Evolutionary conservation across 2,113 vertebrate species (phyloP), one percentile per base, ranked within the genome.

Genomic region (Zosterops japonicus): DNA sequence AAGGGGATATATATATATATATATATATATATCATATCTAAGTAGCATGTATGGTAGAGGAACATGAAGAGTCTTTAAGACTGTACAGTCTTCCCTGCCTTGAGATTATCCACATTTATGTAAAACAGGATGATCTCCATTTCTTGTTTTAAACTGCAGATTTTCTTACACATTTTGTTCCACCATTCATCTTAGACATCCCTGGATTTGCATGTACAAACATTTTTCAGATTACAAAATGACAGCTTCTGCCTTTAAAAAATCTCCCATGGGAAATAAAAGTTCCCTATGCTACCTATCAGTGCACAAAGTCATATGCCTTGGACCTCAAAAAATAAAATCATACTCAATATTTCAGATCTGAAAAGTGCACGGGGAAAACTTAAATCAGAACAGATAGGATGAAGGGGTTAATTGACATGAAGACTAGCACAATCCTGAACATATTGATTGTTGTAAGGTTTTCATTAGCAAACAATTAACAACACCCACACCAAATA

Each of bases 391-490:
- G 35, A 89, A 65, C 8, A 77, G 39, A 50, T 6, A 70, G n/a
- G 72, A 83, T 65, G 42, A 93, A 87, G 65, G 64, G 21, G 86
- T 95, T 96, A 96, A 94, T 87, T 89, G 46, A 61, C 77, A 75
- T 2, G 10, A 93, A 83, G 68, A 84, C 53, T 67, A 85, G 41
- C 69, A 70, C 79, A 96, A 95, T 95, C 93, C 88, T 92, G 95
- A 93, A 80, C 92, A 74, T 67, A 75, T 39, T 96, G 96, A 97
- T 95, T 97, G 92, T 41, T 93, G 92, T 96, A 97, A 98, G 94
- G 95, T 97, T 97, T 98, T 98, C 97, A 97, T 98, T 98, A 98
- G 96, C 20, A 60, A 97, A 96, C 80, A 89, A 97, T 98, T 98
- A 98, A 93, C 95, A 93, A 97, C 97, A 97, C 98, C 97, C 95